Evolutionary conservation across 2,113 vertebrate species (phyloP).

Genomic region (Ahaetulla prasina): DNA sequence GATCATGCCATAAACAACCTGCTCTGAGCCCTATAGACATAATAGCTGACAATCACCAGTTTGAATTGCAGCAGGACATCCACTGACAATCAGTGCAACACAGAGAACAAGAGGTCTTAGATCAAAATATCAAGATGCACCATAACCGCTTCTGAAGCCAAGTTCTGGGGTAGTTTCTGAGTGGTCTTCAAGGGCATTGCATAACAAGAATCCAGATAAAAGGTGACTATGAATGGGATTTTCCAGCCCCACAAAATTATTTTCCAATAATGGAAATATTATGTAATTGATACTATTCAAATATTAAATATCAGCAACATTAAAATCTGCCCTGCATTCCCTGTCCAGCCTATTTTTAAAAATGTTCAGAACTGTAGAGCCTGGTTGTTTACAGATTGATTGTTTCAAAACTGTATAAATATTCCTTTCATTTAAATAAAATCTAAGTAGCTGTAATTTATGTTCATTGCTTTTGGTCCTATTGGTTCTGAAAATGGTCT

Average conservation of each 20-base stretch:
- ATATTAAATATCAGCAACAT: not conserved
- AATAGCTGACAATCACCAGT: not conserved
- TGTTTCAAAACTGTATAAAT: not conserved
- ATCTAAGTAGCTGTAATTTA: not conserved
- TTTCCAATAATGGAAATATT: not conserved
- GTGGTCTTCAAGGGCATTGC: not conserved
- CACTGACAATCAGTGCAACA: not conserved
- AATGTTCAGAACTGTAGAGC: not conserved
- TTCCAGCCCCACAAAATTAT: not conserved
- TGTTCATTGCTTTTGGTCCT: not conserved
- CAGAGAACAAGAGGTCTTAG: not conserved
- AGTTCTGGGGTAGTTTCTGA: not conserved
- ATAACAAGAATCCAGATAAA: not conserved
- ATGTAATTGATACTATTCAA: not conserved
- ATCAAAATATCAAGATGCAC: not conserved
- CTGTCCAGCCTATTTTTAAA: not conserved
- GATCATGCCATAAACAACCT: not conserved
- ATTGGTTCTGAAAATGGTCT: not conserved
- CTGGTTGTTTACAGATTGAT: not conserved
- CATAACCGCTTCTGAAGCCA: not conserved
- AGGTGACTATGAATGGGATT: not conserved
- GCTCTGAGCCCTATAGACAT: not conserved
- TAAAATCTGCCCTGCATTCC: conserved; percentile 28
- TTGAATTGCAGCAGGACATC: not conserved
- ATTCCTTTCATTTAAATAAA: not conserved